phyloP scores from a whole-genome alignment of 2,888 invertebrate genomes.

The Hoplodrina ambigua region DNA sequence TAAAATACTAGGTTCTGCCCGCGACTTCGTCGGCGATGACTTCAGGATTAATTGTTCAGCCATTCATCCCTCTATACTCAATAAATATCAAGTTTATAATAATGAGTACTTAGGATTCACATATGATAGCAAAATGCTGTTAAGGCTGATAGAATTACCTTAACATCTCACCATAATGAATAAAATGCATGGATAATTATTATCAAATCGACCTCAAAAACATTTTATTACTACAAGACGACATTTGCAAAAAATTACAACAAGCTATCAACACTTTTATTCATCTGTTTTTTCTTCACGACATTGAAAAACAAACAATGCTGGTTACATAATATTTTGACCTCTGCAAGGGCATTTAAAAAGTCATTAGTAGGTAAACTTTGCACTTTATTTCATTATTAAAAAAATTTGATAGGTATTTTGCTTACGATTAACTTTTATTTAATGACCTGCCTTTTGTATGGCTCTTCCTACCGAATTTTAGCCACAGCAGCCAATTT shows the following conservation, averaged over 20 bases:
- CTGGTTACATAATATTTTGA: constrained; percentile 29
- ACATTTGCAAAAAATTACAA: constrained; percentile 24
- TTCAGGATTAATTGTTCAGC: no score
- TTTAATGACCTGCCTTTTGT: no score
- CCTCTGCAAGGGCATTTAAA: constrained; percentile 47
- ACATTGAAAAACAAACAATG: constrained; percentile 31
- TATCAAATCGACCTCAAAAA: constrained; percentile 15
- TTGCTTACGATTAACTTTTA: neutral
- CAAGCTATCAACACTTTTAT: constrained; percentile 21
- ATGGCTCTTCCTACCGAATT: no score
- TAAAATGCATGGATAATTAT: neutral
- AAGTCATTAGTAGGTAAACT: constrained; percentile 21
- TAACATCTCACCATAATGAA: no score
- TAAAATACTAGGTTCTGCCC: neutral
- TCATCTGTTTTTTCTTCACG: constrained; percentile 8
- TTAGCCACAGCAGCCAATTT: no score
- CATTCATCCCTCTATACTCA: no score
- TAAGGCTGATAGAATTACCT: neutral
- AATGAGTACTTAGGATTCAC: no score
- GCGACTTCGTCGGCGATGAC: no score
- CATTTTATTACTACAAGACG: neutral
- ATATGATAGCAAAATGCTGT: no score
- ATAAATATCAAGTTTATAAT: no score
- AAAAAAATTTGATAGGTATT: constrained; percentile 3
- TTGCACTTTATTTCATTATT: constrained; percentile 1